These are phyloP conservation scores for Agrochola circellaris DNA, from an alignment of 2,888 invertebrate genomes.

Conservation along the genomic window DNA sequence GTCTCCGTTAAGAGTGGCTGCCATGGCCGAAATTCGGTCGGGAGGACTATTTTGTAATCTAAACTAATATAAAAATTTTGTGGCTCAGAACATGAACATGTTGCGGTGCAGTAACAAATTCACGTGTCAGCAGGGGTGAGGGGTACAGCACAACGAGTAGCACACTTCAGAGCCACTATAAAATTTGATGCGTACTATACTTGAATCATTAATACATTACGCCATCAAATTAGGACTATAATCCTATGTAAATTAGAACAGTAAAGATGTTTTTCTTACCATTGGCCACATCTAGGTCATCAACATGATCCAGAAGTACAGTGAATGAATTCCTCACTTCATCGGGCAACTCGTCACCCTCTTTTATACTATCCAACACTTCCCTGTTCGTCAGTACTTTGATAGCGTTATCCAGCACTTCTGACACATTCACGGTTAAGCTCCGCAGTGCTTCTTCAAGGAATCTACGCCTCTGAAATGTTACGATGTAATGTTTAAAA, in stretches of 20 bases:
- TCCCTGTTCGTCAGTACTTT: slow-evolving; percentile 89
- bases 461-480: slow-evolving; percentile 92
- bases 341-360: slow-evolving; percentile 88
- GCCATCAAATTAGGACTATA: background rate
- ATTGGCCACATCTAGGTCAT: slow-evolving; percentile 95
- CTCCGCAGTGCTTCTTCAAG: slow-evolving; percentile 93
- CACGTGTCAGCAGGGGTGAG: too few relatives aligned
- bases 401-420: slow-evolving; percentile 92
- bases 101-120: too few relatives aligned
- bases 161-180: too few relatives aligned
- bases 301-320: slow-evolving; percentile 92
- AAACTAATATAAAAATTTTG: too few relatives aligned
- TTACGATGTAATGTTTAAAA: slow-evolving; percentile 3
- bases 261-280: slow-evolving; percentile 85
- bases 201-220: background rate
- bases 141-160: too few relatives aligned
- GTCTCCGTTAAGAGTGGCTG: too few relatives aligned
- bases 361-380: slow-evolving; percentile 80
- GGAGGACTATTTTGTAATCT: too few relatives aligned
- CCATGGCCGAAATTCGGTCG: too few relatives aligned
- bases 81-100: too few relatives aligned
- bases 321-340: slow-evolving; percentile 92
- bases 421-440: slow-evolving; percentile 93
- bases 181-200: too few relatives aligned
- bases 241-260: background rate